A percentile compares a stretch with the other conserved stretches of the same genome.
phyloP scores from a whole-genome alignment of 2,113 vertebrate genomes.

The Heteronetta atricapilla region DNA sequence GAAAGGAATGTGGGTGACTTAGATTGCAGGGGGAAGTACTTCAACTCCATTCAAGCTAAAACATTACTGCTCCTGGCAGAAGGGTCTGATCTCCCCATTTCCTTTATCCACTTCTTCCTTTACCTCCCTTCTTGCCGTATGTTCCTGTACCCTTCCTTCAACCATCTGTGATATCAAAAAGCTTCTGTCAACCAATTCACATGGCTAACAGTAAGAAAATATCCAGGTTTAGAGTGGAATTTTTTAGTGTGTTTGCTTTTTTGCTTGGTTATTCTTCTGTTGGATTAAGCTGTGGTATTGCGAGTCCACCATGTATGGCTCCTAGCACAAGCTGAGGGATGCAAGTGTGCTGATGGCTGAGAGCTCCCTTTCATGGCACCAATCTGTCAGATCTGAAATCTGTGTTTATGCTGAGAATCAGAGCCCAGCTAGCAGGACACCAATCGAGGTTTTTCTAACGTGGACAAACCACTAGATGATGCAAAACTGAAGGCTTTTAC shows the following conservation, averaged over 20 bases:
- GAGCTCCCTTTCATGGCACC: neutral
- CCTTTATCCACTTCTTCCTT: neutral
- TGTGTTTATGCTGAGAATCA: neutral
- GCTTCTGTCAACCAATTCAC: neutral
- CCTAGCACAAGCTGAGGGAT: neutral
- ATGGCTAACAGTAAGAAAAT: neutral
- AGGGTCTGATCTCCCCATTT: neutral
- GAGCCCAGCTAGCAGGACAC: neutral
- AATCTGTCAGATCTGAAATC: neutral
- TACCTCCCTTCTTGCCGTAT: neutral
- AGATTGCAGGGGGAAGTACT: neutral
- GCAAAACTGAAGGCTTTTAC: neutral
- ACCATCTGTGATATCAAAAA: neutral
- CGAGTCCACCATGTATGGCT: neutral
- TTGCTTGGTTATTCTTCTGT: neutral
- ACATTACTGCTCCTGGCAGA: neutral
- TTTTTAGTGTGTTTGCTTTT: neutral
- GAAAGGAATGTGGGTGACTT: rapidly evolving
- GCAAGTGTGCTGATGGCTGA: neutral
- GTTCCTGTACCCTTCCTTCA: neutral
- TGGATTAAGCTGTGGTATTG: neutral
- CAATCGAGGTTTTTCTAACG: neutral
- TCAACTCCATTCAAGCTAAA: neutral
- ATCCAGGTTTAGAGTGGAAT: neutral
- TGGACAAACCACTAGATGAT: neutral